Percentiles rank a stretch among this genome's conserved stretches.
These are phyloP conservation scores for Eupleurogrammus muticus DNA, from an alignment of 2,797 vertebrate species.

Conservation along the genomic window DNA sequence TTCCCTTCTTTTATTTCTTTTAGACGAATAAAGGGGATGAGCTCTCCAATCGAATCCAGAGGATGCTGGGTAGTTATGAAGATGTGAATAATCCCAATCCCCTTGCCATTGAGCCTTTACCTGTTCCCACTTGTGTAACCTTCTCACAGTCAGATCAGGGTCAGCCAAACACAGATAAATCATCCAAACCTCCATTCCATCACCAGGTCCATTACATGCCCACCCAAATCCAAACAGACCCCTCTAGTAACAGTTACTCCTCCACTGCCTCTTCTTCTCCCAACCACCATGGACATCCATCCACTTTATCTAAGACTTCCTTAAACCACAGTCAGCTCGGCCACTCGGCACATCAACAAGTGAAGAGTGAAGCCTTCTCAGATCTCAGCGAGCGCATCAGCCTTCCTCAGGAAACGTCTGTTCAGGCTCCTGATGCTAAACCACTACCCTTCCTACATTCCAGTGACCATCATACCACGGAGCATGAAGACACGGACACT, in stretches of 20 bases:
- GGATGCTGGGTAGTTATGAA: slow-evolving; percentile 95
- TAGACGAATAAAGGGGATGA: slow-evolving; percentile 94
- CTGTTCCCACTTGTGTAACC: slow-evolving; percentile 64
- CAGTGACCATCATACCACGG: slow-evolving; percentile 80
- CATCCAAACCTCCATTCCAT: slow-evolving; percentile 80
- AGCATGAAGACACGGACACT: slow-evolving; percentile 73
- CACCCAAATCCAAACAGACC: slow-evolving; percentile 58
- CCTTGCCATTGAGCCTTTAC: slow-evolving; percentile 65
- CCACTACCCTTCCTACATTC: slow-evolving; percentile 88
- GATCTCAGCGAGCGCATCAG: slow-evolving; percentile 67
- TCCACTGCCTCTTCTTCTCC: slow-evolving; percentile 66
- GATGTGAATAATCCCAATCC: slow-evolving; percentile 84
- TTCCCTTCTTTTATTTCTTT: slow-evolving; percentile 52
- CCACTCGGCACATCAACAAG: slow-evolving; percentile 50
- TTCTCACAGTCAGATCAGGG: slow-evolving; percentile 70
- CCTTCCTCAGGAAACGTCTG: slow-evolving; percentile 80
- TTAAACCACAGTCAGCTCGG: slow-evolving; percentile 56
- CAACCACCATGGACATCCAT: slow-evolving; percentile 58
- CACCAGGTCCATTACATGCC: slow-evolving; percentile 61
- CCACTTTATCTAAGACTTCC: slow-evolving; percentile 53
- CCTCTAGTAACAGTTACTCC: slow-evolving; percentile 53
- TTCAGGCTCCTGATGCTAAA: slow-evolving; percentile 81
- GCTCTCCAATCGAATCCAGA: slow-evolving; percentile 92
- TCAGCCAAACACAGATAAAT: slow-evolving; percentile 73
- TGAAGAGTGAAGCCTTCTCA: slow-evolving; percentile 63